Evolutionary conservation across 2,888 invertebrate genomes (phyloP).

Genomic region (Leptura quadrifasciata): DNA sequence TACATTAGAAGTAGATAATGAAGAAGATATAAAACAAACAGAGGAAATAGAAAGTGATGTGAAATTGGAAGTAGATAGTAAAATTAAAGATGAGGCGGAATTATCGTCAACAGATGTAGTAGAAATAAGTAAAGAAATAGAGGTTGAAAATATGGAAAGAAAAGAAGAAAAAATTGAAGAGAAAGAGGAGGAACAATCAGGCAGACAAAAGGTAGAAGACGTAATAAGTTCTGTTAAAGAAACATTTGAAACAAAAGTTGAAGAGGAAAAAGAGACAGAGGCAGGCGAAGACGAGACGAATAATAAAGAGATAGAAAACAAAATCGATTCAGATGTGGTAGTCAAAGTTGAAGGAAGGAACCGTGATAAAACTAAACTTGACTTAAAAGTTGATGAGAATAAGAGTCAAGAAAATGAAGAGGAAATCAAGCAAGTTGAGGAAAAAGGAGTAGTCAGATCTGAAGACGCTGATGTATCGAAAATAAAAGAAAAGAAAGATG

Average conservation of each 20-base stretch:
- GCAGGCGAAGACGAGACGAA: conserved; percentile 29
- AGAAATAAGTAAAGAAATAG: background rate
- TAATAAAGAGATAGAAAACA: conserved; percentile 35
- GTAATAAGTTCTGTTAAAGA: conserved; percentile 37
- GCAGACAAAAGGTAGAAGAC: conserved; percentile 44
- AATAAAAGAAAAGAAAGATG: conserved; percentile 10
- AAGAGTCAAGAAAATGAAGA: conserved; percentile 14
- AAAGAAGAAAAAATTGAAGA: background rate
- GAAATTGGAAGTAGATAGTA: background rate
- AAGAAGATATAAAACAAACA: conserved; percentile 32
- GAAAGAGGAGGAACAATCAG: conserved; percentile 17
- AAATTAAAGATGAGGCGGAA: conserved; percentile 44
- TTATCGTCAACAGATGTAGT: background rate
- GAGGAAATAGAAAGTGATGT: background rate
- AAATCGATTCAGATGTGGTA: conserved; percentile 49
- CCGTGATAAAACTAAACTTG: background rate
- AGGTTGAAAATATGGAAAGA: conserved; percentile 44
- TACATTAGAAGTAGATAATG: conserved; percentile 18
- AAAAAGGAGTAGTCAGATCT: background rate
- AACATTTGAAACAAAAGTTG: conserved; percentile 12
- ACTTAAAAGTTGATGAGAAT: background rate
- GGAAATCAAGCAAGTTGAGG: conserved; percentile 43
- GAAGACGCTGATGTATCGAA: background rate
- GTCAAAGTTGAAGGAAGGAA: conserved; percentile 43
- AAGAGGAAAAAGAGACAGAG: conserved; percentile 35